Conservation (phyloP, 1,140 invertebrate genomes). For the Drosophila bipectinata region DNA sequence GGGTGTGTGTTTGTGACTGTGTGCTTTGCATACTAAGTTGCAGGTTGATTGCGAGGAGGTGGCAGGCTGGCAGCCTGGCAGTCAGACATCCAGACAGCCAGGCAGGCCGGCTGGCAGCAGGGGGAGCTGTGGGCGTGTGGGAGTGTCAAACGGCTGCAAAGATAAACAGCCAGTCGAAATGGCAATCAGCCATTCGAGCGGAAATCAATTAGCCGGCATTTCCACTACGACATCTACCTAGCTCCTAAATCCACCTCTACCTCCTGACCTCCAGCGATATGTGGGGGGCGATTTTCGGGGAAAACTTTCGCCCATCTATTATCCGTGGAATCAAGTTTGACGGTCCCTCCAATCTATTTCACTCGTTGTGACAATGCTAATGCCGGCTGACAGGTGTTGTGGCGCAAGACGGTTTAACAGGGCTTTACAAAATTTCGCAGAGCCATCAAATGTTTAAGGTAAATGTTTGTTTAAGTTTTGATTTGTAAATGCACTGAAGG, state of each 20-base stretch:
- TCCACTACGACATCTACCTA: conserved; percentile 2
- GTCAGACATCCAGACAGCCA: background rate
- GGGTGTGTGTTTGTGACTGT: background rate
- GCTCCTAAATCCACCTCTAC: background rate
- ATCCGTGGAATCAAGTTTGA: conserved; percentile 9
- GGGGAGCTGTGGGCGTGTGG: background rate
- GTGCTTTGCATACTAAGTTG: conserved; percentile 45
- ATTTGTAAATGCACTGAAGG: background rate
- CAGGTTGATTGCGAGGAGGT: background rate
- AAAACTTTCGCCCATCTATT: conserved; percentile 25
- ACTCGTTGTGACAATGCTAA: conserved; percentile 13
- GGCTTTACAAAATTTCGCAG: background rate
- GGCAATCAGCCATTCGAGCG: conserved; percentile 53
- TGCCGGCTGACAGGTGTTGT: conserved; percentile 25
- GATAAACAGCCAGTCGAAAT: conserved; percentile 48
- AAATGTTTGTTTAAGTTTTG: background rate
- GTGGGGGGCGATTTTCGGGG: background rate
- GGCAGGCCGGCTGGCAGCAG: background rate
- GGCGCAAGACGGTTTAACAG: background rate
- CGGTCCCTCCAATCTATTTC: conserved; percentile 10
- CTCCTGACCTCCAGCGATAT: background rate
- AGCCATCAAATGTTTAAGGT: background rate
- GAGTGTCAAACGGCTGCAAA: conserved; percentile 15
- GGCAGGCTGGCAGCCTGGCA: background rate
- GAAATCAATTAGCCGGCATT: conserved; percentile 61